Conservation (phyloP, 2,888 invertebrate species). For the Aplocera efformata region DNA sequence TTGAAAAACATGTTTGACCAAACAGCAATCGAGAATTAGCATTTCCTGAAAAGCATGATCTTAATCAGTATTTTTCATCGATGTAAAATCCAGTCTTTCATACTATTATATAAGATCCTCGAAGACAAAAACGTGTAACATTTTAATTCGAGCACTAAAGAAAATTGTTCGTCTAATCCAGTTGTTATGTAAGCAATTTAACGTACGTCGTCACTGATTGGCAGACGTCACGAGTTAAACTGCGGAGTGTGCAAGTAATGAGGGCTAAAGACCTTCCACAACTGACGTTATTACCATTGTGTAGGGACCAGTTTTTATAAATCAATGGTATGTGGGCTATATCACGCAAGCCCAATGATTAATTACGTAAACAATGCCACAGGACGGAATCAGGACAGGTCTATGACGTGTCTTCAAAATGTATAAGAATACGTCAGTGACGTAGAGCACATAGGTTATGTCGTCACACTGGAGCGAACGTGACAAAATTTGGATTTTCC, state of each 20-base stretch:
- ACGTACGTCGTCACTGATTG: neutral
- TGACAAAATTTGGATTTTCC: no score
- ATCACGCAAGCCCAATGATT: conserved; percentile 2
- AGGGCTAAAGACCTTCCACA: conserved; percentile 24
- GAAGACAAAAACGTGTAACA: neutral
- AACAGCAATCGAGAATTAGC: neutral
- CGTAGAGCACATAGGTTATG: no score
- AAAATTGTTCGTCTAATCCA: neutral
- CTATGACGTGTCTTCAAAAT: no score
- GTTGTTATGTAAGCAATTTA: conserved; percentile 4
- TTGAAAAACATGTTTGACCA: no score
- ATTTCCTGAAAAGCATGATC: conserved; percentile 1
- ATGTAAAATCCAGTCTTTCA: neutral
- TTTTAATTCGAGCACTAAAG: no score
- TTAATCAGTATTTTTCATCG: neutral
- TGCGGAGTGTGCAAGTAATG: conserved; percentile 9
- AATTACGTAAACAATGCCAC: conserved; percentile 2
- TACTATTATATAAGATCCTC: conserved; percentile 3
- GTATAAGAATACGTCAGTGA: no score
- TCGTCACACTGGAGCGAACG: no score
- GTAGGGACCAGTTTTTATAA: conserved; percentile 23
- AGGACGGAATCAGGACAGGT: no score
- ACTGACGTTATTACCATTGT: conserved; percentile 23
- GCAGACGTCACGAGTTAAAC: conserved; percentile 9
- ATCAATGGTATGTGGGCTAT: conserved; percentile 13